Evolutionary conservation across 2,888 invertebrate genomes (phyloP).

Genomic region (Microplitis deprimator): DNA sequence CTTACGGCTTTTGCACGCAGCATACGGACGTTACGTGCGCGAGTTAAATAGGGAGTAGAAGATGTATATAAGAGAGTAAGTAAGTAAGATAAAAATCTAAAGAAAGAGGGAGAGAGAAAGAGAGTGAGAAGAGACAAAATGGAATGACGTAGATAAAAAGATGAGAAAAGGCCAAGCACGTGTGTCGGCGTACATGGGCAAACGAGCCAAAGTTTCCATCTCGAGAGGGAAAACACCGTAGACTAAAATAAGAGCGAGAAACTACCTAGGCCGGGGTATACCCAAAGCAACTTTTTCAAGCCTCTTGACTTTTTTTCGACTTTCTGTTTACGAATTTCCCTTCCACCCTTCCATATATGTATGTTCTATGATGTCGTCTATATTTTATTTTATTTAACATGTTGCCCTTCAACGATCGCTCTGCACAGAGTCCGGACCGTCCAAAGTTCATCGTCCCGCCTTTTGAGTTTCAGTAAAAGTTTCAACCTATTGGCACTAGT

Average conservation of each 20-base stretch:
- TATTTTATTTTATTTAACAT: conserved; percentile 24
- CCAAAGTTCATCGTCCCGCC: conserved; percentile 37
- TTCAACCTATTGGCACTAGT: conserved; percentile 47
- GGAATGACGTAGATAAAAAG: conserved; percentile 31
- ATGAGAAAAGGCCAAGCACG: conserved; percentile 42
- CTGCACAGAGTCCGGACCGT: conserved; percentile 32
- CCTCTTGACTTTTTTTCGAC: conserved; percentile 44
- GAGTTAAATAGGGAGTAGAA: conserved; percentile 28
- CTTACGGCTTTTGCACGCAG: conserved; percentile 41
- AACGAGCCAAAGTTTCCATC: conserved; percentile 52
- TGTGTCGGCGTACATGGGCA: conserved; percentile 44
- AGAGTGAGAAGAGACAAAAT: background rate
- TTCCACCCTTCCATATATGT: conserved; percentile 36
- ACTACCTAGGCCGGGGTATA: conserved; percentile 36
- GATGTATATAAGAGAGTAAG: conserved; percentile 6
- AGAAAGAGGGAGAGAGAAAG: background rate
- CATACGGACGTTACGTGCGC: conserved; percentile 32
- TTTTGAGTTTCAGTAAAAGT: conserved; percentile 41
- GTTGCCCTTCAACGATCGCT: background rate
- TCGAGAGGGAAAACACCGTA: conserved; percentile 43
- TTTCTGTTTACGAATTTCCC: conserved; percentile 54
- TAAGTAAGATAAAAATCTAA: background rate
- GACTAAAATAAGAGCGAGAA: conserved; percentile 37
- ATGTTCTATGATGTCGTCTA: conserved; percentile 2
- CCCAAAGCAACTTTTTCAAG: conserved; percentile 23